phyloP scores from a whole-genome alignment of 2,797 vertebrate species.

The Carapus acus region DNA sequence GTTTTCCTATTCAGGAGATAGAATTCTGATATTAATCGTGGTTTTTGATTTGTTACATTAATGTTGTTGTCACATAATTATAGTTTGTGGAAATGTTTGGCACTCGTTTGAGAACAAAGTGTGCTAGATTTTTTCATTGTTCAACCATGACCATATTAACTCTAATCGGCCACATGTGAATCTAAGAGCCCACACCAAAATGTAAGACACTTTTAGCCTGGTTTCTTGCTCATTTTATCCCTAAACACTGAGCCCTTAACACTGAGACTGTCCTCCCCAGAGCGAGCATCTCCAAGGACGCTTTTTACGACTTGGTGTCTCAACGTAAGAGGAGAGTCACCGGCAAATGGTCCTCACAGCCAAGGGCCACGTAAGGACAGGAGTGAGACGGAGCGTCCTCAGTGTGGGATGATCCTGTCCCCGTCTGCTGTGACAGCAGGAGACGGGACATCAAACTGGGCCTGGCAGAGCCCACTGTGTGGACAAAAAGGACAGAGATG shows the following conservation, averaged over 20 bases:
- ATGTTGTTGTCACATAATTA: no score
- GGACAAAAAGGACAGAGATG: conserved; percentile 4
- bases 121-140: no score
- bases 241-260: conserved; percentile 7
- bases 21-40: no score
- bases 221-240: neutral
- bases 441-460: neutral
- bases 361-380: conserved; percentile 17
- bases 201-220: no score
- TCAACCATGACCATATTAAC: no score
- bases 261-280: no score
- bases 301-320: conserved; percentile 86
- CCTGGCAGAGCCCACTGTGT: neutral
- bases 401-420: neutral
- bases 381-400: neutral
- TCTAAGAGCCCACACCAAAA: no score
- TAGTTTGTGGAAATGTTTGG: no score
- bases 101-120: no score
- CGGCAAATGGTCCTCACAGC: conserved; percentile 23
- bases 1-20: no score
- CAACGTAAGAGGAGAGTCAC: conserved; percentile 82
- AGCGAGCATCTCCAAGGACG: conserved; percentile 86
- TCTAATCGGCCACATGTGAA: no score
- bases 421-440: neutral
- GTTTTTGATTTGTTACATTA: no score